Percentiles rank a stretch among this genome's conserved stretches.
Evolutionary conservation across 2,888 invertebrate genomes (phyloP).

Genomic region (Neuroscelio doddi): DNA sequence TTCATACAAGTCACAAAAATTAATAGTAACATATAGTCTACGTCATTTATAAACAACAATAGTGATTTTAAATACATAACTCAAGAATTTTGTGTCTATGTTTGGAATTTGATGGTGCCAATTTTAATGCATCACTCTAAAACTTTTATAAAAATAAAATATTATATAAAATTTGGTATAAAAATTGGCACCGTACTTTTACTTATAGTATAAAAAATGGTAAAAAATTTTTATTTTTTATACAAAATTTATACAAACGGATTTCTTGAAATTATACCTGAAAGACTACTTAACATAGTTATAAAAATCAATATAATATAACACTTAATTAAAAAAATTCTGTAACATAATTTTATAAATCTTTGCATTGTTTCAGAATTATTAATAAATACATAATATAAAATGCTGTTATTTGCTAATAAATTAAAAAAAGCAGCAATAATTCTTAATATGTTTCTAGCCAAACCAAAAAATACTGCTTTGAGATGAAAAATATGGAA

Average conservation of each 20-base stretch:
- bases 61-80: no score
- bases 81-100: no score
- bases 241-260: background rate
- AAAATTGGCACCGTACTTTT: background rate
- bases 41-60: no score
- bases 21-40: no score
- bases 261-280: no score
- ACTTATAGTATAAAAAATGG: background rate
- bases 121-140: no score
- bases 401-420: background rate
- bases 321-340: background rate
- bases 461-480: background rate
- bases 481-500: background rate
- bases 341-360: background rate
- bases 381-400: background rate
- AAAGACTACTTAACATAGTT: no score
- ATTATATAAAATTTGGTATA: no score
- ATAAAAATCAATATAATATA: no score
- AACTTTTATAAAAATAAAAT: no score
- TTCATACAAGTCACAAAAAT: background rate
- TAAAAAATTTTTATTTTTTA: background rate
- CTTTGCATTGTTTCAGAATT: background rate
- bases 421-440: conserved; percentile 4
- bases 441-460: background rate
- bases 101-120: no score